A percentile compares a stretch with the other conserved stretches of the same genome.
Evolutionary conservation across 2,113 vertebrate genomes (phyloP).

Genomic region (Calcarius ornatus): DNA sequence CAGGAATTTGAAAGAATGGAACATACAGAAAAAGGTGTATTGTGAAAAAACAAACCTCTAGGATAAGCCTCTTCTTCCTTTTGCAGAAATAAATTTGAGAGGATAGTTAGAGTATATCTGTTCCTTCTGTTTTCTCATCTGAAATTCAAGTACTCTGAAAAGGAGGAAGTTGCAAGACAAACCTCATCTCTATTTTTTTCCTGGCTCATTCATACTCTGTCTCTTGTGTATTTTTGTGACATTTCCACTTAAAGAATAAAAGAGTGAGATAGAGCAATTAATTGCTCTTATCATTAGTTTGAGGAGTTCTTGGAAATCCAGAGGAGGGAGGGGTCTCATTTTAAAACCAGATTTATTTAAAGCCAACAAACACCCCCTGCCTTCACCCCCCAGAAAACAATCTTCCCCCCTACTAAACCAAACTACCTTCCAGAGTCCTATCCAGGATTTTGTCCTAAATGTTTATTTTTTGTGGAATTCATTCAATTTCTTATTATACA

Average conservation of each 20-base stretch:
- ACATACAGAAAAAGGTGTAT: fast-evolving
- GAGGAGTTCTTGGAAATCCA: neutral
- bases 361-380: neutral
- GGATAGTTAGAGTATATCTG: neutral
- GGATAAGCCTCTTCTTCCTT: neutral
- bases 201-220: neutral
- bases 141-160: neutral
- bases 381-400: fast-evolving
- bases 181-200: neutral
- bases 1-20: neutral
- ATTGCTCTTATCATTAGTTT: neutral
- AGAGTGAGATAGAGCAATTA: neutral
- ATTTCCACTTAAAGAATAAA: neutral
- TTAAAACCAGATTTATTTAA: neutral
- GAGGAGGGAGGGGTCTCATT: neutral
- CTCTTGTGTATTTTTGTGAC: neutral
- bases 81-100: neutral
- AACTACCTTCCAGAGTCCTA: neutral
- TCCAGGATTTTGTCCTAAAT: neutral
- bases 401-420: neutral
- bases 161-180: neutral
- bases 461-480: neutral
- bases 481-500: neutral
- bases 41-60: neutral
- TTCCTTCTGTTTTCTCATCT: neutral